Evolutionary conservation across 2,797 vertebrate genomes (phyloP).

Genomic region (Tinamus major): DNA sequence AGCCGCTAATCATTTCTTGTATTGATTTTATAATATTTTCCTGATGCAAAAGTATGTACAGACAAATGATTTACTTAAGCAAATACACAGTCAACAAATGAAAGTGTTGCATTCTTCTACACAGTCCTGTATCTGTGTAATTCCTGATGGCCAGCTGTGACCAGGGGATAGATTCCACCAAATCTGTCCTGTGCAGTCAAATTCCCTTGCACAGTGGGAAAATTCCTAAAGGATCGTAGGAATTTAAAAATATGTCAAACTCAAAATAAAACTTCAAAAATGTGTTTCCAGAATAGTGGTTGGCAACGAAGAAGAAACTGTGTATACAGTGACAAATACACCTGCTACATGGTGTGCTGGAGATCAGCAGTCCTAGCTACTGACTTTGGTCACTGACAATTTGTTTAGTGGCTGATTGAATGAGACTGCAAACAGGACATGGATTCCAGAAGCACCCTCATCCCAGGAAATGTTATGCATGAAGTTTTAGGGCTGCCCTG

Average conservation of each 20-base stretch:
- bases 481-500: neutral
- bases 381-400: neutral
- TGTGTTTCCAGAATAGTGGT: neutral
- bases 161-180: neutral
- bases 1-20: neutral
- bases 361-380: neutral
- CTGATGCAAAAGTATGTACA: neutral
- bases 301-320: neutral
- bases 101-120: neutral
- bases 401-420: neutral
- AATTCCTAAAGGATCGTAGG: neutral
- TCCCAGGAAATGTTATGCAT: neutral
- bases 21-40: neutral
- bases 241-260: neutral
- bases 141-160: neutral
- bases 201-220: neutral
- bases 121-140: neutral
- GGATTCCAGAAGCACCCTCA: neutral
- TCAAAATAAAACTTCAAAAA: neutral
- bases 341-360: fast-evolving
- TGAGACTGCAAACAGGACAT: neutral
- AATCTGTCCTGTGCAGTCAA: neutral
- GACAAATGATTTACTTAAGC: neutral
- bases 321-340: neutral
- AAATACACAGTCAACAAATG: neutral